phyloP scores from a whole-genome alignment of 1,140 invertebrate genomes.

The Papilio machaon region DNA sequence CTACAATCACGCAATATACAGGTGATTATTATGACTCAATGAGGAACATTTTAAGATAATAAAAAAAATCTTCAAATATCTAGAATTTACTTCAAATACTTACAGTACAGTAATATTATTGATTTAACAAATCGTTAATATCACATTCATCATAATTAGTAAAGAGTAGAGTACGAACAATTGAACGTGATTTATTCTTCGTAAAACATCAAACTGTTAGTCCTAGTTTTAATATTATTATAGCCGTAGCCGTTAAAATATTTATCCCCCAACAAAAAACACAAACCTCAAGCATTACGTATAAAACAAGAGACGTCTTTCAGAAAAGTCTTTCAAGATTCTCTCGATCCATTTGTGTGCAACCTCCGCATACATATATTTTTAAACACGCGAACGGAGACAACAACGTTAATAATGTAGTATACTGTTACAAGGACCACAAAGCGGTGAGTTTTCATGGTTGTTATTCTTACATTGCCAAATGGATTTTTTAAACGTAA shows the following conservation, averaged over 20 bases:
- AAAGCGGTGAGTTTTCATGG: slow-evolving; percentile 51
- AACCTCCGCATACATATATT: slow-evolving; percentile 56
- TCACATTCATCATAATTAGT: no score
- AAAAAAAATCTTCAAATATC: neutral
- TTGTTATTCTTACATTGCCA: neutral
- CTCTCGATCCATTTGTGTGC: slow-evolving; percentile 49
- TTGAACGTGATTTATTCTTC: no score
- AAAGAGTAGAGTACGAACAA: no score
- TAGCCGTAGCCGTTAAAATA: neutral
- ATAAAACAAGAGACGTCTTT: neutral
- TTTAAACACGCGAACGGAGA: slow-evolving; percentile 58
- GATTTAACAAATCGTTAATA: no score
- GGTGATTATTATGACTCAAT: neutral
- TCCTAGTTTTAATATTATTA: neutral
- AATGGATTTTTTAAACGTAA: slow-evolving; percentile 8
- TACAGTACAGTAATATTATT: no score
- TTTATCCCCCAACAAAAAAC: neutral
- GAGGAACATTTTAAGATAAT: neutral
- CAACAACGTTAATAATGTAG: slow-evolving; percentile 71
- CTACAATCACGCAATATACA: neutral
- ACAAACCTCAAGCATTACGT: neutral
- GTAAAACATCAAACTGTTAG: neutral
- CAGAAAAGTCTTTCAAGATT: slow-evolving; percentile 46
- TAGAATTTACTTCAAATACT: neutral
- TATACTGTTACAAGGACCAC: slow-evolving; percentile 70